phyloP scores from a whole-genome alignment of 2,113 vertebrate species.

The Ctenodactylus gundi region DNA sequence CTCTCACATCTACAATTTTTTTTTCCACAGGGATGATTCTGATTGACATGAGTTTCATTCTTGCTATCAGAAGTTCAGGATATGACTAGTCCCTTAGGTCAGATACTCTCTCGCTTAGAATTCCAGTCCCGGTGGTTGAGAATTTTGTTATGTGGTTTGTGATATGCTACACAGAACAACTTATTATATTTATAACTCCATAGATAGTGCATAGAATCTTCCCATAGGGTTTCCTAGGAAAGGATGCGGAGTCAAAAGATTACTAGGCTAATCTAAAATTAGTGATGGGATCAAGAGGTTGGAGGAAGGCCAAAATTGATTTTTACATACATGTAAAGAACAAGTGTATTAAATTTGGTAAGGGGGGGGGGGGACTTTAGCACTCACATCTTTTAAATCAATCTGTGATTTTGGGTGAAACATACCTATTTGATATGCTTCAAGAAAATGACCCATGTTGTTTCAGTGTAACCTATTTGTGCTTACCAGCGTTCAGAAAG shows the following conservation, averaged over 20 bases:
- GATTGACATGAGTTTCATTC: background rate
- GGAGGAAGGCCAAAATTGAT: background rate
- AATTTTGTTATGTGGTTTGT: background rate
- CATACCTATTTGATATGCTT: background rate
- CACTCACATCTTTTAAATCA: background rate
- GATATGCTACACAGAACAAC: background rate
- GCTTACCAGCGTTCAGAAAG: conserved; percentile 43
- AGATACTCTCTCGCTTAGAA: background rate
- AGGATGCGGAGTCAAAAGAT: background rate
- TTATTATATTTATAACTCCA: background rate
- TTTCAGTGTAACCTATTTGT: background rate
- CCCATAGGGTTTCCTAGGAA: background rate
- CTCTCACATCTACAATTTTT: background rate
- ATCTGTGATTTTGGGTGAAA: background rate
- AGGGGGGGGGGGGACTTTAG: background rate
- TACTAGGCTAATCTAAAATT: background rate
- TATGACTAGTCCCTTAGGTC: background rate
- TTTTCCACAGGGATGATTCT: background rate
- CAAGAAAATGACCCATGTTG: background rate
- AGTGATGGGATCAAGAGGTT: background rate
- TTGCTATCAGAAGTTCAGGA: background rate
- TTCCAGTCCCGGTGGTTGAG: background rate
- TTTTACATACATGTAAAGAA: too few species aligned
- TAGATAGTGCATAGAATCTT: background rate
- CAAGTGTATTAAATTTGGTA: background rate